Conservation (phyloP, 2,797 vertebrate species). For the Onychomys arenicola region DNA sequence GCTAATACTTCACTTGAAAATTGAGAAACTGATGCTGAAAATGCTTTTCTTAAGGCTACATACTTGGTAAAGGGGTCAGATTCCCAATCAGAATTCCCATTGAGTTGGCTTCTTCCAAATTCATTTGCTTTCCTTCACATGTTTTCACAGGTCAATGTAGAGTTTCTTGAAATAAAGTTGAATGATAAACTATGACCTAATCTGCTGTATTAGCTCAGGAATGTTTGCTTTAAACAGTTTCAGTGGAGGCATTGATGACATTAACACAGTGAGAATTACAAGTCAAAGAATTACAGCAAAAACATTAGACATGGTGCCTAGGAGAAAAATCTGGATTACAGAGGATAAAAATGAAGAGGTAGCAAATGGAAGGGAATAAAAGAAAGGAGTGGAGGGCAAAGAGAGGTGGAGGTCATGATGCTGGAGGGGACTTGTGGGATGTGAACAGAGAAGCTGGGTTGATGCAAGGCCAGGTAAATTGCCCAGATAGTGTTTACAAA, state of each 20-base stretch:
- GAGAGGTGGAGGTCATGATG: not conserved
- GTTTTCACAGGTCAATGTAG: not conserved
- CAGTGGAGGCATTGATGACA: not conserved
- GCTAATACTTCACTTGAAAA: slow-evolving; percentile 34
- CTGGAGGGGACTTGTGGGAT: not conserved
- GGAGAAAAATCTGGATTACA: not conserved
- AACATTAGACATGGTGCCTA: not conserved
- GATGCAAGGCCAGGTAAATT: not conserved
- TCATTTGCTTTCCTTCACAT: slow-evolving; percentile 9
- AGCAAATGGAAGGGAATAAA: not conserved
- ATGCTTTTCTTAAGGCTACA: slow-evolving; percentile 58
- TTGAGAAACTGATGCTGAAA: slow-evolving; percentile 35
- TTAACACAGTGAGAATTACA: not conserved
- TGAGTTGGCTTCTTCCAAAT: slow-evolving; percentile 48
- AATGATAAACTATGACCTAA: not conserved
- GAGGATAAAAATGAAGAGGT: not conserved
- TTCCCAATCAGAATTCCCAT: slow-evolving; percentile 47
- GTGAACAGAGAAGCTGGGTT: not conserved
- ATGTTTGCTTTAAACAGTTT: slow-evolving; percentile 25
- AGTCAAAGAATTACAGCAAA: not conserved
- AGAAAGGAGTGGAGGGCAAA: not conserved
- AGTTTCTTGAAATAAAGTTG: slow-evolving; percentile 38
- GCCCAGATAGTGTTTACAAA: not conserved
- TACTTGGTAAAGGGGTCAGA: slow-evolving; percentile 57
- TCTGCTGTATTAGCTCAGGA: not conserved